phyloP scores from a whole-genome alignment of 2,888 invertebrate species.

The Hymenopus coronatus region DNA sequence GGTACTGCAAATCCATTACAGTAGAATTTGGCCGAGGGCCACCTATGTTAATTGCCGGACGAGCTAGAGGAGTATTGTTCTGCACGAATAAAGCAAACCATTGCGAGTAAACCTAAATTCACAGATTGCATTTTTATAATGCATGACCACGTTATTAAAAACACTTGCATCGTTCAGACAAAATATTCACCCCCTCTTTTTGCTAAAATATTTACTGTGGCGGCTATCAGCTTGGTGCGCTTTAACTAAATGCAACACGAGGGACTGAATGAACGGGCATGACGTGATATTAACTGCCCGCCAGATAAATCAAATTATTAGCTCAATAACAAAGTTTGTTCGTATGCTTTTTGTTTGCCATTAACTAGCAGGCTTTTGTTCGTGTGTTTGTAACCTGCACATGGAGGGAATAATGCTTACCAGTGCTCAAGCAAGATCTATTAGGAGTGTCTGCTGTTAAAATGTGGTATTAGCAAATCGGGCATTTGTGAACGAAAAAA shows the following conservation, averaged over 20 bases:
- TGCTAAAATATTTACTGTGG: background rate
- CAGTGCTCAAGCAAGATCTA: no score
- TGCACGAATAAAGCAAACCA: background rate
- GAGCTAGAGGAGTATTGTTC: background rate
- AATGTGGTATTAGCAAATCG: no score
- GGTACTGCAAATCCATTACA: no score
- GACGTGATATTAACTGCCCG: background rate
- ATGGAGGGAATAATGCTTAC: no score
- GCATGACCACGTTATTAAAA: background rate
- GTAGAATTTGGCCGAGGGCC: background rate
- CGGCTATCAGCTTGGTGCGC: background rate
- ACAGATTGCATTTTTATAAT: background rate
- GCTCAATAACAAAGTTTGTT: background rate
- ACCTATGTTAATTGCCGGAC: background rate
- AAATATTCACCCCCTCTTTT: background rate
- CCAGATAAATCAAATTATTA: background rate
- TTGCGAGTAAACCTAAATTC: background rate
- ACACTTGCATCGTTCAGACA: background rate
- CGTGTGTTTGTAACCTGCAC: no score
- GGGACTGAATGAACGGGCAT: background rate
- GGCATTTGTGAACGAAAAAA: no score
- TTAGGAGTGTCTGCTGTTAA: no score
- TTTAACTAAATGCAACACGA: background rate
- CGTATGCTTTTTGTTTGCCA: no score
- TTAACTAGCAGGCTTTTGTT: no score